A percentile compares a stretch with the other conserved stretches of the same genome.
phyloP scores from a whole-genome alignment of 2,113 vertebrate species.

The Stigmatopora argus region DNA sequence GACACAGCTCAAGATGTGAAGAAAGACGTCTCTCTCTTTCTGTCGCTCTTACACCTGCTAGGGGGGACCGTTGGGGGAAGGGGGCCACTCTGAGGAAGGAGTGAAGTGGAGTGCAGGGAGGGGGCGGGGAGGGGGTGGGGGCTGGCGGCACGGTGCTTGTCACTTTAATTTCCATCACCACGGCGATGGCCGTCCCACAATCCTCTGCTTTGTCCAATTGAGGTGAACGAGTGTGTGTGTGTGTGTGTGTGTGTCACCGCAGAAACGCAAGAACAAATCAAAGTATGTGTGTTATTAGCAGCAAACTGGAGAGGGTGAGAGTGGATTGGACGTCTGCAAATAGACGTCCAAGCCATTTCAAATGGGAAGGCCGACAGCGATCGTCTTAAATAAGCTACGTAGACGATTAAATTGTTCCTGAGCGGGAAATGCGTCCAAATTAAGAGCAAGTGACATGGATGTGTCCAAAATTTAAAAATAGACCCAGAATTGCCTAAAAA shows the following conservation, averaged over 20 bases:
- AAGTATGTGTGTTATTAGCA: conserved; percentile 48
- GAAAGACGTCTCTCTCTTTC: conserved; percentile 61
- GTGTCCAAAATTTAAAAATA: too few species aligned
- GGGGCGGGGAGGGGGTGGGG: background rate
- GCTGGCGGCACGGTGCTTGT: conserved; percentile 46
- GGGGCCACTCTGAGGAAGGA: conserved; percentile 12
- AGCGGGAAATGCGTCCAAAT: too few species aligned
- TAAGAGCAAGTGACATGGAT: too few species aligned
- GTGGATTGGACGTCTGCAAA: too few species aligned
- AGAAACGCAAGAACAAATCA: conserved; percentile 47
- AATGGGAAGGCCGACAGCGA: too few species aligned
- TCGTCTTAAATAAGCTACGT: too few species aligned
- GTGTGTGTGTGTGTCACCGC: conserved; percentile 27
- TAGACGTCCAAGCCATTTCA: too few species aligned
- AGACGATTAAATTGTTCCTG: too few species aligned
- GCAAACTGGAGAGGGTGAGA: background rate
- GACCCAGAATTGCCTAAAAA: too few species aligned
- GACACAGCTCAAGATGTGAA: conserved; percentile 45
- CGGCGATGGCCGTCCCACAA: conserved; percentile 64
- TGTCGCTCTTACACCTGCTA: conserved; percentile 59
- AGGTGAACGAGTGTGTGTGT: conserved; percentile 20
- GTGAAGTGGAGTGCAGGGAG: background rate
- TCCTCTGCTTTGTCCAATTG: conserved; percentile 60
- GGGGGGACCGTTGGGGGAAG: conserved; percentile 23
- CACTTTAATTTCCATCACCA: conserved; percentile 68